These are phyloP conservation scores for Pogonognathellus flavescens DNA, from an alignment of 1,140 invertebrate species.

Conservation along the genomic window DNA sequence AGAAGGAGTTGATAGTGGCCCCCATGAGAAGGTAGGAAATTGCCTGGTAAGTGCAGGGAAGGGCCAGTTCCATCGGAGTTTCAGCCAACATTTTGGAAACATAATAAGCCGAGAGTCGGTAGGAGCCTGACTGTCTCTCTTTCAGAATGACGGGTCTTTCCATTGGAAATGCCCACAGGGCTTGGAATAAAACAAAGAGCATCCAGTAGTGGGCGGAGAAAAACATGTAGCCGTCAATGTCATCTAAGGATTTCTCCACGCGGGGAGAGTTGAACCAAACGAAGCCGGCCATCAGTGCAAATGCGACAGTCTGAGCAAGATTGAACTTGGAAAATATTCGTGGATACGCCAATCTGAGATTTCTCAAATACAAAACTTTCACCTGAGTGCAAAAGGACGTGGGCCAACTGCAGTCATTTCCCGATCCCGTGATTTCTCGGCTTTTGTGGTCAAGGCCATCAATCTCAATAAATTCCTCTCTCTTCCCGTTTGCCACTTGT, in stretches of 20 bases:
- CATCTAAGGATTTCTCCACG: slow-evolving; percentile 70
- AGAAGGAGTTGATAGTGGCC: slow-evolving; percentile 76
- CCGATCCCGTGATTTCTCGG: not conserved
- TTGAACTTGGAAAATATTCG: slow-evolving; percentile 71
- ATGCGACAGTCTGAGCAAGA: slow-evolving; percentile 70
- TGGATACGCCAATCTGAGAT: slow-evolving; percentile 70
- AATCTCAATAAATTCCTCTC: not conserved
- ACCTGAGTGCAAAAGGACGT: slow-evolving; percentile 72
- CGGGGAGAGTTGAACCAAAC: slow-evolving; percentile 71
- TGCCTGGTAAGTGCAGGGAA: slow-evolving; percentile 83
- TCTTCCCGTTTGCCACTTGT: not conserved
- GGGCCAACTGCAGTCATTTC: slow-evolving; percentile 68
- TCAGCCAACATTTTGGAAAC: slow-evolving; percentile 83
- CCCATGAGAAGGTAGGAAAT: slow-evolving; percentile 85
- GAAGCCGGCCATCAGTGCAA: slow-evolving; percentile 70
- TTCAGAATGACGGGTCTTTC: slow-evolving; percentile 87
- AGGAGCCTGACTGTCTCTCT: slow-evolving; percentile 84
- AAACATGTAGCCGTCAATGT: slow-evolving; percentile 72
- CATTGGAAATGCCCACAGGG: slow-evolving; percentile 83
- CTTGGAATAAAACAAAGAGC: slow-evolving; percentile 86
- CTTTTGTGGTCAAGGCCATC: too few relatives aligned
- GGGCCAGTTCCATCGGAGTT: slow-evolving; percentile 80
- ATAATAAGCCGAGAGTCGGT: slow-evolving; percentile 86
- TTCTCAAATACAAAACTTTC: slow-evolving; percentile 70
- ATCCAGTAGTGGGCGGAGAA: slow-evolving; percentile 75